Evolutionary conservation across 2,797 vertebrate species (phyloP).

Genomic region (Mionectes olivaceus): DNA sequence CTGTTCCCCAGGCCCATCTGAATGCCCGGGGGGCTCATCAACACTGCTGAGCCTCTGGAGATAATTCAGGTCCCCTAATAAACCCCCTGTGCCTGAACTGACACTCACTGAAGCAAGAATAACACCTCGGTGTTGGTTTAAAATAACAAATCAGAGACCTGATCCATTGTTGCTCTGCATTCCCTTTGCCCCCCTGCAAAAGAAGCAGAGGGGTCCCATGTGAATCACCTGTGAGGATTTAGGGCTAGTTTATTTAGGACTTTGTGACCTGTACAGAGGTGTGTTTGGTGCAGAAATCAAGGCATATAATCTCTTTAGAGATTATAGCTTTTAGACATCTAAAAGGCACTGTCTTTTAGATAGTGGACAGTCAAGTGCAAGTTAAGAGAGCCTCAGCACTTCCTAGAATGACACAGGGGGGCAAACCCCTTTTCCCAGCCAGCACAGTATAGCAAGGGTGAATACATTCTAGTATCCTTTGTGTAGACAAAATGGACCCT

Average conservation of each 20-base stretch:
- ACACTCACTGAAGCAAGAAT: background rate
- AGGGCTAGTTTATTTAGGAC: background rate
- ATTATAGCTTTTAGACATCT: too few species aligned
- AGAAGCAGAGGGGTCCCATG: rapidly evolving
- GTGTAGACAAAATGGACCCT: background rate
- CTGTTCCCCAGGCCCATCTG: background rate
- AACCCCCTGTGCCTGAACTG: background rate
- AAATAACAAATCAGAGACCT: background rate
- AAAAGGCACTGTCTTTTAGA: background rate
- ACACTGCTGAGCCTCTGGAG: background rate
- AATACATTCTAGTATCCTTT: background rate
- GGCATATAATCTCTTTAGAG: background rate
- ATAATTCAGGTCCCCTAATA: background rate
- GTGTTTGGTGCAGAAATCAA: background rate
- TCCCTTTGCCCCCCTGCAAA: background rate
- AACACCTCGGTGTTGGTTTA: background rate
- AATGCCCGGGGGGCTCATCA: background rate
- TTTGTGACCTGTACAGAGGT: background rate
- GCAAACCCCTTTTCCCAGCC: background rate
- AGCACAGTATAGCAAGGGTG: background rate
- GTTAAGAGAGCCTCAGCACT: background rate
- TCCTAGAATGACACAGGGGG: background rate
- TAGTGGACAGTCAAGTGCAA: background rate
- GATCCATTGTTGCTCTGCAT: background rate
- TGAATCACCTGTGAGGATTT: background rate